Base-by-base conservation (phyloP, 2,113 vertebrate genomes). In the Glaucomys volans region DNA sequence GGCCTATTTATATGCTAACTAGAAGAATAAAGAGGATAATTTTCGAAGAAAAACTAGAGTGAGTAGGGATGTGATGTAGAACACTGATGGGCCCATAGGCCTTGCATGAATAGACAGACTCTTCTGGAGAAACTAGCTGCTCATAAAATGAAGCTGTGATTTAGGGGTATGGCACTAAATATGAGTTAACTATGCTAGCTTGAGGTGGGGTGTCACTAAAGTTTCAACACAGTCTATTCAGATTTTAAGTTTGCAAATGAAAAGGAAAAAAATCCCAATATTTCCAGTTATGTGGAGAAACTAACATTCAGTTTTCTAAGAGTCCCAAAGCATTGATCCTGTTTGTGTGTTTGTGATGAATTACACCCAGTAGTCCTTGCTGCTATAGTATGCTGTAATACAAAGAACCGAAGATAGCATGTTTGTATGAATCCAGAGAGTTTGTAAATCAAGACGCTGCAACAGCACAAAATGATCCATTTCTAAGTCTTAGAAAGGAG, bases 11-110 rank as follows among this genome's bases (percentile, higher is more conserved):
- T 66, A 88, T 74, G 59, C 85, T 85, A 88, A 82, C 59, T 62
- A 76, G 66, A 54, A 88, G 40, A 30, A 96, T 1, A 57, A 84
- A 87, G n/a, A 52, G 24, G 20, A 92, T 96, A 86, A 92, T 96
- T 96, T 87, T 2, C 75, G 52, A 95, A 96, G 42, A 42, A 93
- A 89, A 86, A n/a, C 72, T 24, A 66, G 88, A 18, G 12, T 72
- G 72, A 94, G 11, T 75, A 26, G 44, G 40, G 8, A 72, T 62
- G 20, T 93, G n/a, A 76, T 52, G 0, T 3, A 90, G 50, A 93
- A 93, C 59, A 95, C n/a, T 16, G 28, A 79, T 20, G n/a, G 28
- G 4, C 14, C 72, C 74, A 76, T 83, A 44, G 59, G 44, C 37
- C 44, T 79, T 91, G 30, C 47, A 72, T 4, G 4, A 74, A 47